Conservation (phyloP, 2,113 vertebrate species). For the Artemisiospiza belli region DNA sequence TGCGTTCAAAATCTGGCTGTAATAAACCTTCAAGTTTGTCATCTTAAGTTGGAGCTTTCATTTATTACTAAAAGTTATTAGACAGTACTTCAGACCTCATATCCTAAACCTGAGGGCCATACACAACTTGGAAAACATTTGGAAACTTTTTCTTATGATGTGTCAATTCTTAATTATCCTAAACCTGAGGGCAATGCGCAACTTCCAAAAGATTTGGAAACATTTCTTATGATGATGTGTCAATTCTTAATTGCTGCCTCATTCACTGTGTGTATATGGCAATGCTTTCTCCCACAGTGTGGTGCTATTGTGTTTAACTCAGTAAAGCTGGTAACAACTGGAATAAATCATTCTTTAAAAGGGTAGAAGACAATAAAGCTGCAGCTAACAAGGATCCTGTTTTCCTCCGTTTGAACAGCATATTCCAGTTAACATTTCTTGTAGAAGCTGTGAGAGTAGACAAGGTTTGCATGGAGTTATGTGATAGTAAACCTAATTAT, state of each 20-base stretch:
- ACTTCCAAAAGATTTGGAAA: neutral
- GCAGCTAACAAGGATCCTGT: neutral
- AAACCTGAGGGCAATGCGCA: neutral
- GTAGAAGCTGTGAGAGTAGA: neutral
- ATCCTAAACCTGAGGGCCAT: neutral
- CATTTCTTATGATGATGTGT: neutral
- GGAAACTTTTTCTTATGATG: neutral
- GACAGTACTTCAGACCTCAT: neutral
- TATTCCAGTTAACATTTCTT: neutral
- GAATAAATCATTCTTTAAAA: conserved; percentile 6
- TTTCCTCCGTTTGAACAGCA: neutral
- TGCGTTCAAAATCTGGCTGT: neutral
- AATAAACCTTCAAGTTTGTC: neutral
- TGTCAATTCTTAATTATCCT: neutral
- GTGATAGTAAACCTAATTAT: neutral
- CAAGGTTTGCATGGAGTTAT: neutral
- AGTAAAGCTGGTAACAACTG: neutral
- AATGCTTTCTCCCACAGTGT: conserved; percentile 1
- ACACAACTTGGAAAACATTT: neutral
- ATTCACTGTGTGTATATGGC: neutral
- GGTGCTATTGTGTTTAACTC: conserved; percentile 56
- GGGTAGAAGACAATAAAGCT: neutral
- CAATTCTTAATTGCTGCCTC: neutral
- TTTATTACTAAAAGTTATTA: neutral
- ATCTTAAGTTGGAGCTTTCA: neutral